These are phyloP conservation scores for Ennomos fuscantarius DNA, from an alignment of 2,888 invertebrate species.

Conservation along the genomic window DNA sequence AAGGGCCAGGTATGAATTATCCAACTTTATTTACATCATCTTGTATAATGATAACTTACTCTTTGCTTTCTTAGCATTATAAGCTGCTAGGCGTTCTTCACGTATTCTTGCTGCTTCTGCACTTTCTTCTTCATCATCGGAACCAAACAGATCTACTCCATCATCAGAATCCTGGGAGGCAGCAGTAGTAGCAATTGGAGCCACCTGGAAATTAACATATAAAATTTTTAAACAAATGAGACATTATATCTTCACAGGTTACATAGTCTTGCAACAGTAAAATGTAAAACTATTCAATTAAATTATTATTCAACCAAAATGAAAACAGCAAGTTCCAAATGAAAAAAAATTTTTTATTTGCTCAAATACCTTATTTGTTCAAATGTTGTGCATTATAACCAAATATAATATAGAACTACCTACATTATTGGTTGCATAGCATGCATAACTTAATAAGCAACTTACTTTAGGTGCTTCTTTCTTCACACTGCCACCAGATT, in stretches of 20 bases:
- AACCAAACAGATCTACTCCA: slow-evolving; percentile 92
- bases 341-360: too few species aligned
- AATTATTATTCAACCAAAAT: too few species aligned
- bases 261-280: too few species aligned
- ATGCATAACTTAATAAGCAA: background rate
- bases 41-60: slow-evolving; percentile 79
- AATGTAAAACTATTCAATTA: too few species aligned
- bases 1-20: too few species aligned
- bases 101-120: slow-evolving; percentile 90
- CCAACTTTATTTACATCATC: too few species aligned
- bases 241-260: too few species aligned
- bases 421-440: too few species aligned
- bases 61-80: slow-evolving; percentile 96
- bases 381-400: too few species aligned
- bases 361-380: too few species aligned
- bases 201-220: slow-evolving; percentile 44
- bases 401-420: too few species aligned
- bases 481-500: slow-evolving; percentile 55
- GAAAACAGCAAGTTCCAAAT: too few species aligned
- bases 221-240: background rate
- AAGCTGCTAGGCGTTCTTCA: slow-evolving; percentile 94
- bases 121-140: slow-evolving; percentile 91
- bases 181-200: slow-evolving; percentile 53
- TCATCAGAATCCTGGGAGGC: slow-evolving; percentile 87
- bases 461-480: slow-evolving; percentile 57